Percentiles rank a stretch among this genome's conserved stretches.
phyloP scores from a whole-genome alignment of 1,140 invertebrate genomes.

The Anoplolepis gracilipes region DNA sequence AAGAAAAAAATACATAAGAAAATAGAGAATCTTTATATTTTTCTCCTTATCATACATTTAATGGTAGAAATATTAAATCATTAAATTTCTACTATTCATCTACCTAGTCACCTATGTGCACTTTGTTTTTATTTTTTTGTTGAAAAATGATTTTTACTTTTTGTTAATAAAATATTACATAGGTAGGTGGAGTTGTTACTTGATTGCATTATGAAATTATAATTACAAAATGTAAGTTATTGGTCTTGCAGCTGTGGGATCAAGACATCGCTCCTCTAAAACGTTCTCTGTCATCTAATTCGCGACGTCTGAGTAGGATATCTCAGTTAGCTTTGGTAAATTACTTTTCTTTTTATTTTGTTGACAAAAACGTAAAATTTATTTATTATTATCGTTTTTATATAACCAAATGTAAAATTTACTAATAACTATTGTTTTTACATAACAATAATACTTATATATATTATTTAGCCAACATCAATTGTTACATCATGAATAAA shows the following conservation, averaged over 20 bases:
- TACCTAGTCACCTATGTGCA: neutral
- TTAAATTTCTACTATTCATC: constrained; percentile 6
- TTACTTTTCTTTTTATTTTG: constrained; percentile 76
- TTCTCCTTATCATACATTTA: neutral
- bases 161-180: neutral
- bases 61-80: constrained; percentile 20
- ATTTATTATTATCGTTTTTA: constrained; percentile 1
- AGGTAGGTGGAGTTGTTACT: neutral
- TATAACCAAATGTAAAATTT: too few species aligned
- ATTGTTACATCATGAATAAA: neutral
- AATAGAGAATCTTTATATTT: constrained; percentile 5
- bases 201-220: neutral
- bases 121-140: constrained; percentile 16
- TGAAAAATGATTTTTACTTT: constrained; percentile 37
- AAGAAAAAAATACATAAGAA: neutral
- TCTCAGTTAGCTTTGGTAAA: constrained; percentile 93
- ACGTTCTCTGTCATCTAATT: constrained; percentile 90
- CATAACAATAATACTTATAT: constrained; percentile 61
- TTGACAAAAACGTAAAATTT: constrained; percentile 45
- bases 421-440: constrained; percentile 1
- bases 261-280: constrained; percentile 94
- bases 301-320: constrained; percentile 93
- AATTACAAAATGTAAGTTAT: constrained; percentile 54
- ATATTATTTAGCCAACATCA: neutral
- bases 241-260: constrained; percentile 91